A percentile compares a stretch with the other conserved stretches of the same genome.
phyloP scores from a whole-genome alignment of 2,113 vertebrate species.

The Scomber colias region DNA sequence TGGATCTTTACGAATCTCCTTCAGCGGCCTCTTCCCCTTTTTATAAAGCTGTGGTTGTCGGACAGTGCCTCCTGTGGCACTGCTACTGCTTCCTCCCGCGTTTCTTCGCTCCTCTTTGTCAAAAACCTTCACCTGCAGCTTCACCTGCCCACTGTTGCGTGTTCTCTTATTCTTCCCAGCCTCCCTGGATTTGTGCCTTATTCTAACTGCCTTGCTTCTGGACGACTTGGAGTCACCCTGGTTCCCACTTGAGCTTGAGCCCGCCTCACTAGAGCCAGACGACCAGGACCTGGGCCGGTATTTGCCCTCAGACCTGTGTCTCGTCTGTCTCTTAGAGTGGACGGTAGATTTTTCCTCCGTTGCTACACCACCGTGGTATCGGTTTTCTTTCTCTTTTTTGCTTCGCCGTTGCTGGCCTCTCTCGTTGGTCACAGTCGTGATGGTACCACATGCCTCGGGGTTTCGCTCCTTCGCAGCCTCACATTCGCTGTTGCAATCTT shows the following conservation, averaged over 20 bases:
- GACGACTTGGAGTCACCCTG: conserved; percentile 88
- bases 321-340: conserved; percentile 88
- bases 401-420: conserved; percentile 86
- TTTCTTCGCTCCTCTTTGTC: conserved; percentile 88
- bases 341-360: conserved; percentile 85
- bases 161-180: conserved; percentile 88
- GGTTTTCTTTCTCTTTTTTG: conserved; percentile 92
- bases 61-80: conserved; percentile 78
- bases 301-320: conserved; percentile 91
- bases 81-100: conserved; percentile 84
- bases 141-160: conserved; percentile 88
- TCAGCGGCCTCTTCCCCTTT: conserved; percentile 90
- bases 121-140: conserved; percentile 86
- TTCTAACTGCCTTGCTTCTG: conserved; percentile 87
- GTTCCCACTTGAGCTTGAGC: conserved; percentile 96
- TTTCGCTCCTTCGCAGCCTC: conserved; percentile 88
- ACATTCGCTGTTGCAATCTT: conserved; percentile 95
- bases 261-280: conserved; percentile 96
- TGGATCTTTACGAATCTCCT: conserved; percentile 90
- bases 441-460: conserved; percentile 73
- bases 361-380: conserved; percentile 78
- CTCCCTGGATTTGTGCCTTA: conserved; percentile 94
- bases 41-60: conserved; percentile 90
- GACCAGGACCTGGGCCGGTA: conserved; percentile 95
- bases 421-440: conserved; percentile 73